phyloP scores from a whole-genome alignment of 2,888 invertebrate genomes.

The Synergus japonicus region DNA sequence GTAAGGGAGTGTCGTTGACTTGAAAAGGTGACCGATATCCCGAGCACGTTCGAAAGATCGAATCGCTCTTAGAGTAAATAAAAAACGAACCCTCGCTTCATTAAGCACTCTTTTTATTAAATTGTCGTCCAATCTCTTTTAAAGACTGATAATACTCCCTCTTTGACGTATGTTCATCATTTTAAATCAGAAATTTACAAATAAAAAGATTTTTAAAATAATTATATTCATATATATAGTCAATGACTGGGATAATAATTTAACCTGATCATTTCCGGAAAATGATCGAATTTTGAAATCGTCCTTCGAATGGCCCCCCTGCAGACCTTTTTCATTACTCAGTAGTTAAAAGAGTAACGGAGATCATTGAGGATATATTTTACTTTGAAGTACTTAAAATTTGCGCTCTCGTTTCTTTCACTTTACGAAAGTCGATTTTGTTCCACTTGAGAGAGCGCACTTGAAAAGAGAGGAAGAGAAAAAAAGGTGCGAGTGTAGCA shows the following conservation, averaged over 20 bases:
- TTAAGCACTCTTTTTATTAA: background rate
- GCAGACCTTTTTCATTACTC: background rate
- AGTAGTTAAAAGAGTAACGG: background rate
- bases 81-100: background rate
- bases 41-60: background rate
- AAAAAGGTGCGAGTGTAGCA: background rate
- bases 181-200: too few relatives aligned
- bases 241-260: too few relatives aligned
- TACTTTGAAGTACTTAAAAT: background rate
- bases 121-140: background rate
- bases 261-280: too few relatives aligned
- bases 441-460: background rate
- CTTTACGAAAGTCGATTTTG: background rate
- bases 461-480: background rate
- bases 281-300: too few relatives aligned
- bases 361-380: background rate
- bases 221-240: too few relatives aligned
- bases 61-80: background rate
- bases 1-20: background rate
- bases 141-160: background rate
- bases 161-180: background rate
- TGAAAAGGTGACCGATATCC: background rate
- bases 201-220: too few relatives aligned
- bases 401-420: background rate
- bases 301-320: too few relatives aligned